Evolutionary conservation across 2,797 vertebrate species (phyloP), one percentile per base, ranked within the genome.

Genomic region (Sebastes iracundus): DNA sequence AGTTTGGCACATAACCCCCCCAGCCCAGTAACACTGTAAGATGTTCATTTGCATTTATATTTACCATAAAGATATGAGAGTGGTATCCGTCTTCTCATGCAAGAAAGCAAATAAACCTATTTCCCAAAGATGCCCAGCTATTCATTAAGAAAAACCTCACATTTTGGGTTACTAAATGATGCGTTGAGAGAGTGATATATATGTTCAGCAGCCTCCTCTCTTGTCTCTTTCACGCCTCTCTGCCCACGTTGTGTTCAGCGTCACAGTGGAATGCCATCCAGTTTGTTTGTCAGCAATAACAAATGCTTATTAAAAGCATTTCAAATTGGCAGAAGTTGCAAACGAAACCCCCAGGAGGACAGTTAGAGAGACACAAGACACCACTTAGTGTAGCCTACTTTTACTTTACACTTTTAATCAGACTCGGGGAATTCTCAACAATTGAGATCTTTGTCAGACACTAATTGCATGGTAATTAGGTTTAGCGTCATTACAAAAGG

Each of bases 381-480:
- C 13, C 70, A 75, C 61, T 82, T 55, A 59, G 25, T 6, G 46
- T 27, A 52, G 49, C 49, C 20, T 18, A 64, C 22, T 69, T 61
- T 61, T 23, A 35, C 7, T 18, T 28, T 63, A 52, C 30, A 55
- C 60, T 56, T 81, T 77, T 18, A 80, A 75, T 74, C 63, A 61
- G 20, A 76, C 42, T 62, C 35, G 1, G 42, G 70, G 61, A 69
- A 35, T 33, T 55, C 42, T 35, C 62, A 78, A 84, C 70, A 58
- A 72, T 46, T 8, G 2, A 7, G 49, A 75, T 80, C 77, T 84
- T 77, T 81, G 82, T 85, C 60, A 27, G 68, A 73, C 62, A n/a
- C 60, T 87, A 81, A 87, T 65, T 84, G 72, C 81, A 71, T 49
- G 20, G 58, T 72, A 79, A 87, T 82, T 72, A 72, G 66, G 49